phyloP scores from a whole-genome alignment of 2,797 vertebrate genomes.

The Okamejei kenojei region DNA sequence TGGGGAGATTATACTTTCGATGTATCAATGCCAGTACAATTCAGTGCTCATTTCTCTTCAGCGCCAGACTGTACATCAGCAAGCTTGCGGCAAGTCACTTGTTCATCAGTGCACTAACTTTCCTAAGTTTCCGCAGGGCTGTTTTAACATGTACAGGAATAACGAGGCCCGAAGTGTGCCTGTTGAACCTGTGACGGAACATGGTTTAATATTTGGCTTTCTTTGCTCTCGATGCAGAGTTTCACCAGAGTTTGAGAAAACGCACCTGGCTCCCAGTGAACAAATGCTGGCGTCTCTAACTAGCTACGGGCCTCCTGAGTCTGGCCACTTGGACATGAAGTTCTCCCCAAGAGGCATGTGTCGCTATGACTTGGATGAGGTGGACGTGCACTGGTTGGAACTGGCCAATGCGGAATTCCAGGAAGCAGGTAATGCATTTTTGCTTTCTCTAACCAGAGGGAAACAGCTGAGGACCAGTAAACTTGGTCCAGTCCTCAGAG shows the following conservation, averaged over 20 bases:
- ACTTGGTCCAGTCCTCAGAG: neutral
- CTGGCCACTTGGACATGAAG: conserved; percentile 50
- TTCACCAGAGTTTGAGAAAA: conserved; percentile 48
- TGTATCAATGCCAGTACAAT: neutral
- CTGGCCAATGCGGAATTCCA: conserved; percentile 85
- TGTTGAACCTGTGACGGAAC: neutral
- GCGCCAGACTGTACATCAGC: neutral
- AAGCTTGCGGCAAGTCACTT: neutral
- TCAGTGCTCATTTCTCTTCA: neutral
- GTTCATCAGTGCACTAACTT: neutral
- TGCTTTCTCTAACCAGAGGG: neutral
- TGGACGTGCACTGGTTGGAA: conserved; percentile 86
- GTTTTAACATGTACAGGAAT: neutral
- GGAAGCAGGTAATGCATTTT: conserved; percentile 72
- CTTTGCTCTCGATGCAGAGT: conserved; percentile 48
- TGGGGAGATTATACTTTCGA: neutral
- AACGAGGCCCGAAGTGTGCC: too few species aligned
- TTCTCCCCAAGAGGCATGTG: conserved; percentile 61
- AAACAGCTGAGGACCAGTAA: neutral
- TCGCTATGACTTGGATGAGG: conserved; percentile 88
- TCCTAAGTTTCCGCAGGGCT: neutral
- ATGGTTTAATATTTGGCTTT: neutral
- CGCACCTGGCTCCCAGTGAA: conserved; percentile 46
- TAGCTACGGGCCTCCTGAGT: conserved; percentile 49
- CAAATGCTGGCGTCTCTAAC: conserved; percentile 41